These are phyloP conservation scores for Gopherus flavomarginatus DNA, from an alignment of 2,113 vertebrate species.

Conservation along the genomic window DNA sequence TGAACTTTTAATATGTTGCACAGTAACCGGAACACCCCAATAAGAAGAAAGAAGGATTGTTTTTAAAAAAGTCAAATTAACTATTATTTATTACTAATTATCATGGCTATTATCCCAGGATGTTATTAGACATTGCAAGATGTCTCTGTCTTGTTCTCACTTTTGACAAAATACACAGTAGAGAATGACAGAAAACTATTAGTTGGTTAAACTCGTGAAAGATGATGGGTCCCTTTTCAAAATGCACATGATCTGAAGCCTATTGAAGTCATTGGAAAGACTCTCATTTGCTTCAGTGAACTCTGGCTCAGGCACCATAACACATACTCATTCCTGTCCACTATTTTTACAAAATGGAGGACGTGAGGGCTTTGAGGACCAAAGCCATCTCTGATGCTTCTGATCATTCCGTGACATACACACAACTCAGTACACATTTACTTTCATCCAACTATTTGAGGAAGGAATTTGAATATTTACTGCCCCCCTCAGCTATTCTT, in stretches of 20 bases:
- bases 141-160: no score
- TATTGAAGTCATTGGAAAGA: neutral
- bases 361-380: neutral
- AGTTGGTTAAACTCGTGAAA: no score
- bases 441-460: neutral
- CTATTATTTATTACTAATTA: no score
- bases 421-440: neutral
- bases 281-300: neutral
- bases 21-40: neutral
- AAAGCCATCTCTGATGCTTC: neutral
- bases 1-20: neutral
- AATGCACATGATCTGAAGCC: neutral
- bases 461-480: neutral
- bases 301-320: neutral
- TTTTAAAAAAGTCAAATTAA: no score
- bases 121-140: no score
- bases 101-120: no score
- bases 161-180: no score
- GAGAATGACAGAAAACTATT: no score
- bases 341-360: neutral
- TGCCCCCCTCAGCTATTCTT: neutral
- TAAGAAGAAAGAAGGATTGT: neutral
- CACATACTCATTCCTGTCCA: neutral
- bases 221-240: neutral
- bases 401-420: neutral